Conservation (phyloP, 1,140 invertebrate genomes). For the Drosophila mauritiana region DNA sequence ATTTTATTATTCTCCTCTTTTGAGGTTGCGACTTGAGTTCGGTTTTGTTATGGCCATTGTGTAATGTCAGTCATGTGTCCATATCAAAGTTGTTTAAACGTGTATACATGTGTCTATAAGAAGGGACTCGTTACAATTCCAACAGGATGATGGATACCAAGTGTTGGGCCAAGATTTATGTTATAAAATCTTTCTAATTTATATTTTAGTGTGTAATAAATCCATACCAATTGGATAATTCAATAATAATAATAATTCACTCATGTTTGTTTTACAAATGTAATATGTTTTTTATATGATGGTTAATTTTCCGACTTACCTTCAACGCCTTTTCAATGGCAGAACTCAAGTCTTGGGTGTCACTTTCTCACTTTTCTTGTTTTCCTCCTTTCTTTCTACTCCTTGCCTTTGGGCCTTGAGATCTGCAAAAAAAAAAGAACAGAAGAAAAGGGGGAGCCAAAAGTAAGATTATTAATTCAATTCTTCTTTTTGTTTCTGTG, state of each 20-base stretch:
- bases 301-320: background rate
- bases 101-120: background rate
- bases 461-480: conserved; percentile 74
- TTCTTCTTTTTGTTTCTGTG: conserved; percentile 22
- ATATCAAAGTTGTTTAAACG: conserved; percentile 14
- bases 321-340: conserved; percentile 5
- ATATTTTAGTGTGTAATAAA: background rate
- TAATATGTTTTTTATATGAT: background rate
- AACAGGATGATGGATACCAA: background rate
- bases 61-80: conserved; percentile 22
- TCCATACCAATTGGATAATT: too few relatives aligned
- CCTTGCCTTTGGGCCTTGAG: conserved; percentile 3
- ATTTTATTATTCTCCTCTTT: conserved; percentile 24
- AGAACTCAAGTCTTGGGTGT: conserved; percentile 5
- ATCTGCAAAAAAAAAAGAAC: conserved; percentile 30
- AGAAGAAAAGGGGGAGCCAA: conserved; percentile 9
- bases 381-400: background rate
- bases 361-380: conserved; percentile 2
- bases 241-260: too few relatives aligned
- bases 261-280: too few relatives aligned
- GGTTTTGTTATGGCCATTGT: conserved; percentile 20
- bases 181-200: background rate
- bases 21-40: conserved; percentile 12
- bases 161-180: background rate
- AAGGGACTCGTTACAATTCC: background rate